phyloP scores from a whole-genome alignment of 2,113 vertebrate species.

The Cepphus grylle region DNA sequence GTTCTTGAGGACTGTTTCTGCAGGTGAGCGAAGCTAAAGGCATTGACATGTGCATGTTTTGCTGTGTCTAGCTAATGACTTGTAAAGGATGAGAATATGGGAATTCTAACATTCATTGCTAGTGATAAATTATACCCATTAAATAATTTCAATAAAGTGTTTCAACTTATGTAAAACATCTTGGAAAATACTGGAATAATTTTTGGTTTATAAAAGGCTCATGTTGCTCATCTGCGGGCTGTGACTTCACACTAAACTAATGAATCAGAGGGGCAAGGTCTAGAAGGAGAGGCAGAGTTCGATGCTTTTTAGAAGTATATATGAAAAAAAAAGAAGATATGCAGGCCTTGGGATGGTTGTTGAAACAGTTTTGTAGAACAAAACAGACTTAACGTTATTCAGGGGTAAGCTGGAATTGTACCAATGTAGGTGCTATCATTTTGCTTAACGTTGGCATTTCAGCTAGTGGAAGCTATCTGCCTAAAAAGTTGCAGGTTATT shows the following conservation, averaged over 20 bases:
- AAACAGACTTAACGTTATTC: background rate
- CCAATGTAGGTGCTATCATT: background rate
- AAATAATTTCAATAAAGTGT: background rate
- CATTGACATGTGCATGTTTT: background rate
- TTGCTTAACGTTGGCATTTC: background rate
- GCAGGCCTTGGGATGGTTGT: background rate
- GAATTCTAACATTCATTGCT: background rate
- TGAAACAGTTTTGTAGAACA: background rate
- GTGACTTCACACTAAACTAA: background rate
- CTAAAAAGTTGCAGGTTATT: background rate
- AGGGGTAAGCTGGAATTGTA: background rate
- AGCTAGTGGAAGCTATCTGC: background rate
- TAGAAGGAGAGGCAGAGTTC: background rate
- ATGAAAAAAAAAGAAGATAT: no score
- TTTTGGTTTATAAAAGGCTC: background rate
- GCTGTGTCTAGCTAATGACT: background rate
- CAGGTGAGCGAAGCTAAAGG: background rate
- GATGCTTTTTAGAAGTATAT: background rate
- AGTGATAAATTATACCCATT: background rate
- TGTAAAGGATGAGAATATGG: background rate
- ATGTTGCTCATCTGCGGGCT: background rate
- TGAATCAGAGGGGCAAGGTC: background rate
- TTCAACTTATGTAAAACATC: background rate
- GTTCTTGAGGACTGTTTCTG: background rate
- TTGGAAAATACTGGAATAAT: background rate